Base-by-base conservation (phyloP, 2,113 vertebrate genomes). In the Crypturellus undulatus region DNA sequence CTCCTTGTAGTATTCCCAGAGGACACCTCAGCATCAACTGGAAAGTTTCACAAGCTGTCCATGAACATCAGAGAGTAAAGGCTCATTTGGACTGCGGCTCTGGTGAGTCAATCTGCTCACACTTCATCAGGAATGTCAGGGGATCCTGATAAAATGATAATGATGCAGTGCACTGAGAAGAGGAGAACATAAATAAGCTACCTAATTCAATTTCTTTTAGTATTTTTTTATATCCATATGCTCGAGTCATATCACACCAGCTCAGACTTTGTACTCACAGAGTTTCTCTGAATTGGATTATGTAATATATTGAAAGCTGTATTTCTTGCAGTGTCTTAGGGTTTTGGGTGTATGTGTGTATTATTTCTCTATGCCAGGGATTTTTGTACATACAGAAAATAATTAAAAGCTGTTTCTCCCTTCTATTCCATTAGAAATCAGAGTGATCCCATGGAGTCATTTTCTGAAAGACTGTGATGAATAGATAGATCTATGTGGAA, bases 81-180 rank as follows among this genome's bases (percentile, higher is more conserved):
- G 28, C 51, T 87, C 42, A 64, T 79, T 89, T 90, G 65, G 79
- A 52, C 81, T 58, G 52, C 78, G 70, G 69, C 58, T 94, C 87
- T 84, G 60, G 79, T 70, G 79, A 91, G 58, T 79, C 59, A 40
- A 62, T 96, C 95, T 90, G 52, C 86, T 96, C 92, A 93, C 87
- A 93, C 90, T 83, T 94, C 92, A 96, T 94, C 63, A 95, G 73
- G 59, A 90, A 21, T 85, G 80, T 84, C 92, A 76, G 40, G 84
- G 82, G 89, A 96, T 85, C 71, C 77, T 93, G 96, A 91, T 60
- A 96, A 94, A 97, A 97, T 95, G 78, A 87, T 94, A 96, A 94
- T 4, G 13, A 84, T 60, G n/a, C 36, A 92, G 60, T 89, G 73
- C 52, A 43, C 51, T 79, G 70, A 49, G 36, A 83, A 90, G 82